Percentiles rank a stretch among this genome's conserved stretches.
Conservation (phyloP, 2,797 vertebrate species). For the Odontamblyopus lacepedii region DNA sequence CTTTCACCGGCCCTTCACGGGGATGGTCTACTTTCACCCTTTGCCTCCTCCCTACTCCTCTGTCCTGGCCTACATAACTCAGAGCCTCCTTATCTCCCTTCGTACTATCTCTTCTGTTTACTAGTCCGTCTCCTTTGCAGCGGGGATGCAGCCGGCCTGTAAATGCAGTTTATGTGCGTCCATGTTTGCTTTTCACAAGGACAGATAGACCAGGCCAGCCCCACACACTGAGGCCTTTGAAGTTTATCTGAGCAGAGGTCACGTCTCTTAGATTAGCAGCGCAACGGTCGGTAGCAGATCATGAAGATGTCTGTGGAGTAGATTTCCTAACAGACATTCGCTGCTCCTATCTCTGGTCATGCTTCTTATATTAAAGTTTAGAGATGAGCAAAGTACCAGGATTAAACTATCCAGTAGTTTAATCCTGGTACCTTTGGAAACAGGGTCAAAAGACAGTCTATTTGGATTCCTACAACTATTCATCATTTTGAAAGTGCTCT, state of each 20-base stretch:
- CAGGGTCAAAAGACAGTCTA: background rate
- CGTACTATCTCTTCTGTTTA: conserved; percentile 39
- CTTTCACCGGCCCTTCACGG: conserved; percentile 66
- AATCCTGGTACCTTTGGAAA: background rate
- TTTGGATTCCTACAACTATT: too few relatives aligned
- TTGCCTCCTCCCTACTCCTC: conserved; percentile 51
- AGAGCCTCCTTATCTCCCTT: conserved; percentile 36
- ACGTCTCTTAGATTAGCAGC: conserved; percentile 7
- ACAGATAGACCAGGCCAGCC: conserved; percentile 17
- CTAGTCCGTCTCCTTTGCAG: conserved; percentile 48
- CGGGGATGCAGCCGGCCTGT: conserved; percentile 48
- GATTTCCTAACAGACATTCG: background rate
- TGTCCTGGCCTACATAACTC: conserved; percentile 53
- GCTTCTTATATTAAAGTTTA: background rate
- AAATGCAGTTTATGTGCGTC: conserved; percentile 45
- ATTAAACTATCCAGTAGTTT: background rate
- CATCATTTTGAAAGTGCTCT: background rate
- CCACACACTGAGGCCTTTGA: conserved; percentile 21
- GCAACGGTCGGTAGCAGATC: conserved; percentile 7
- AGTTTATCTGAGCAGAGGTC: conserved; percentile 1
- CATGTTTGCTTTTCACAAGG: conserved; percentile 54
- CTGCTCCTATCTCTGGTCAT: background rate
- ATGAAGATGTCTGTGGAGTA: background rate
- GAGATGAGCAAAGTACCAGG: background rate
- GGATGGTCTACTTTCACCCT: conserved; percentile 57